A percentile compares a stretch with the other conserved stretches of the same genome.
These are phyloP conservation scores for Meghimatium bilineatum DNA, from an alignment of 2,888 invertebrate species.

Conservation along the genomic window DNA sequence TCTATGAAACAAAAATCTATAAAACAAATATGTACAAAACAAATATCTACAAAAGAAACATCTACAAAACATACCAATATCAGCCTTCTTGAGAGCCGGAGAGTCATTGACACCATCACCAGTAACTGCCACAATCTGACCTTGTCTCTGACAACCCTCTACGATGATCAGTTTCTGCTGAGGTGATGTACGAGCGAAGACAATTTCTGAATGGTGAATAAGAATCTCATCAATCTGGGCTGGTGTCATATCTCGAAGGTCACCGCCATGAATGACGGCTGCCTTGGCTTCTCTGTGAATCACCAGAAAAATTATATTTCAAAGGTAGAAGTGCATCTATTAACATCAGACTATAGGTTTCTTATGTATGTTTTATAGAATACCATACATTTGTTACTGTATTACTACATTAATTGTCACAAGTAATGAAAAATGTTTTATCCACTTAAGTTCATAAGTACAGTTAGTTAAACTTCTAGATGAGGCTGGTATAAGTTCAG, in stretches of 20 bases:
- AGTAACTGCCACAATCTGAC: constrained; percentile 89
- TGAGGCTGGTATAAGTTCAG: no score
- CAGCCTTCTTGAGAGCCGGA: constrained; percentile 89
- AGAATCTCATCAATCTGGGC: constrained; percentile 93
- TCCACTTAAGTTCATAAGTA: no score
- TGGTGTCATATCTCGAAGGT: constrained; percentile 90
- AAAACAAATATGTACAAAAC: no score
- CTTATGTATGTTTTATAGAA: no score
- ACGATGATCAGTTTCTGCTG: constrained; percentile 88
- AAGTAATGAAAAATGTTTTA: no score
- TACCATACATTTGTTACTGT: no score
- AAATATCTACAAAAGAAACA: no score
- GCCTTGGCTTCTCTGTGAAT: constrained; percentile 76
- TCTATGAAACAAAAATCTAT: no score
- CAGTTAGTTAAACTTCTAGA: no score
- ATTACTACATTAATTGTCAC: no score
- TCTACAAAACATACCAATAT: constrained; percentile 77
- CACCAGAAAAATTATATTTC: not conserved
- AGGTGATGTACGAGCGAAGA: constrained; percentile 96
- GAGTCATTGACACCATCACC: constrained; percentile 93
- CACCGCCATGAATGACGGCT: constrained; percentile 77
- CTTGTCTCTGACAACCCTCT: constrained; percentile 88
- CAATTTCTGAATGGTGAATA: constrained; percentile 94
- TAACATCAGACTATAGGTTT: no score
- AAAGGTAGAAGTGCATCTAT: not conserved